Conservation (phyloP, 1,140 invertebrate genomes). For the Chironomus striatipennis region DNA sequence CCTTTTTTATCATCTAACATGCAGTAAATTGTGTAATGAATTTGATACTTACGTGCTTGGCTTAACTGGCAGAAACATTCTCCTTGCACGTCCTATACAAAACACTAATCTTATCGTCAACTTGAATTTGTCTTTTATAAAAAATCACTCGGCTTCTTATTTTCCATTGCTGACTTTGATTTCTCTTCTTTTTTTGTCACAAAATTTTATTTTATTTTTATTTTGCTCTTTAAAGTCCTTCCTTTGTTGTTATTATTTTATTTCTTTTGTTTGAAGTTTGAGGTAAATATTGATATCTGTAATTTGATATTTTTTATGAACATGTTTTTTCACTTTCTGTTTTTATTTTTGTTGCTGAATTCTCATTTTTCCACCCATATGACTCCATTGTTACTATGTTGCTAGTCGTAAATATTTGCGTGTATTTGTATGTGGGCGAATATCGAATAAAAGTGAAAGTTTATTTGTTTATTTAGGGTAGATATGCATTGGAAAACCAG, state of each 20-base stretch:
- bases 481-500: not conserved
- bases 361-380: not conserved
- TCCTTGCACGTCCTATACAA: slow-evolving; percentile 5
- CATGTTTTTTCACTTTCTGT: no score
- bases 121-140: slow-evolving; percentile 22
- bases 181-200: not conserved
- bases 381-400: not conserved
- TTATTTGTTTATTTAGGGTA: not conserved
- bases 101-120: slow-evolving; percentile 19
- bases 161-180: slow-evolving; percentile 4
- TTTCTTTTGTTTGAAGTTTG: slow-evolving; percentile 1
- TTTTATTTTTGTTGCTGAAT: not conserved
- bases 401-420: not conserved
- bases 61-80: slow-evolving; percentile 39
- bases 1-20: no score
- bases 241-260: not conserved
- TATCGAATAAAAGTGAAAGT: not conserved
- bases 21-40: no score
- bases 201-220: not conserved
- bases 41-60: slow-evolving; percentile 36
- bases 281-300: slow-evolving; percentile 20
- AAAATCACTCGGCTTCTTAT: slow-evolving; percentile 21
- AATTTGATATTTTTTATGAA: not conserved
- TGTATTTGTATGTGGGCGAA: not conserved
- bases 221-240: not conserved